Conservation (phyloP, 2,113 vertebrate genomes). For the Limnothrissa miodon region DNA sequence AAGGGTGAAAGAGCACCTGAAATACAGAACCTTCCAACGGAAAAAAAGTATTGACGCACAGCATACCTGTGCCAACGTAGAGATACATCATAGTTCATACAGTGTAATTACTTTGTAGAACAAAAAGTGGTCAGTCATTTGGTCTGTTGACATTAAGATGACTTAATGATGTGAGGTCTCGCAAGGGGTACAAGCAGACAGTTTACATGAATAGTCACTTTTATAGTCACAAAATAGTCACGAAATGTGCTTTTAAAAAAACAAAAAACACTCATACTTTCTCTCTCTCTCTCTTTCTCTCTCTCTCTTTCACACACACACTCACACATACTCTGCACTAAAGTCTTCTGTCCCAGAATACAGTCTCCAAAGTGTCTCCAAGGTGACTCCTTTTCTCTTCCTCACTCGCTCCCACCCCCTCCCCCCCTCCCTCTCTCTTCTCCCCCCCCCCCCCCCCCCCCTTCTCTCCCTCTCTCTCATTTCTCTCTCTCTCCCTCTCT, state of each 20-base stretch:
- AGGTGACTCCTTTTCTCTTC: background rate
- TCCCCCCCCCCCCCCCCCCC: background rate
- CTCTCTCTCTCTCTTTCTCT: too few relatives aligned
- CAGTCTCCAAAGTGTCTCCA: background rate
- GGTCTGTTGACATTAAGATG: background rate
- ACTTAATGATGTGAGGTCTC: conserved; percentile 26
- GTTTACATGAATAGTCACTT: conserved; percentile 33
- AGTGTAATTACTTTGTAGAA: background rate
- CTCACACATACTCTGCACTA: background rate
- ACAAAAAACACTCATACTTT: background rate
- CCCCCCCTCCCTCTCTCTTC: background rate
- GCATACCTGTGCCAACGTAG: background rate
- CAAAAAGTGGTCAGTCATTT: background rate
- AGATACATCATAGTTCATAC: background rate
- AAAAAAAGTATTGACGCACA: background rate
- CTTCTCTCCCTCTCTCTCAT: background rate
- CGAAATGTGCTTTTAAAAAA: background rate
- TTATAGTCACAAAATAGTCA: background rate
- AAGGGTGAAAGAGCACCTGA: background rate
- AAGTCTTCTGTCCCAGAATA: background rate
- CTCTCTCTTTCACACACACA: too few relatives aligned
- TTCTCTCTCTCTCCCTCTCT: conserved; percentile 25
- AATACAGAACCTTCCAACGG: background rate
- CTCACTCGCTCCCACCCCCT: background rate
- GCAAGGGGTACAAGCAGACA: conserved; percentile 25